These are phyloP conservation scores for Mesoclemmys tuberculata DNA, from an alignment of 2,113 vertebrate species.

Conservation along the genomic window DNA sequence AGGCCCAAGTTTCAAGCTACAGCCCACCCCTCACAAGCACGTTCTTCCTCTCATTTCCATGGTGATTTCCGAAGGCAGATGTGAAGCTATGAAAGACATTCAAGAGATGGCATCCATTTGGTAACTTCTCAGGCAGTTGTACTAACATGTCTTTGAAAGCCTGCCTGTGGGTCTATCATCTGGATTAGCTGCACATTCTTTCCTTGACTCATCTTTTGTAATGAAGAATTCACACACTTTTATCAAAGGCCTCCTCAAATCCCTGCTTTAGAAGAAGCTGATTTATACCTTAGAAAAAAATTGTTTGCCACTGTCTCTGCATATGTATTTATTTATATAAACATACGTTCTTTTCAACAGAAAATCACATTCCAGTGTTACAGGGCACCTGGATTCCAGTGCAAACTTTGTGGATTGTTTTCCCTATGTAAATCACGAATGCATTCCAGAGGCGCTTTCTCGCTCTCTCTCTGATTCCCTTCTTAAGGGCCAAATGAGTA, in stretches of 20 bases:
- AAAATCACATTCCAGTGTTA: background rate
- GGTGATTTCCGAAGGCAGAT: conserved; percentile 1
- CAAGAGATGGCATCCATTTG: conserved; percentile 65
- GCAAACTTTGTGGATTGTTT: conserved; percentile 29
- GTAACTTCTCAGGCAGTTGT: conserved; percentile 69
- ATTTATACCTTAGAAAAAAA: conserved; percentile 61
- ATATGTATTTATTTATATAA: conserved; percentile 23
- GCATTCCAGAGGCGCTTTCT: conserved; percentile 49
- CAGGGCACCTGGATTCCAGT: conserved; percentile 47
- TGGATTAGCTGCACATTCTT: conserved; percentile 72
- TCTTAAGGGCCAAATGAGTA: conserved; percentile 11
- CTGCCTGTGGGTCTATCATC: conserved; percentile 69
- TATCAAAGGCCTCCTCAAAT: conserved; percentile 63
- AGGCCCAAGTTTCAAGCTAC: background rate
- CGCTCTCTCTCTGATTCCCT: conserved; percentile 28
- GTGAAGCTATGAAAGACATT: conserved; percentile 64
- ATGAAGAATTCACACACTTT: conserved; percentile 38
- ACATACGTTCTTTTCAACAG: background rate
- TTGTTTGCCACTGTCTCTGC: conserved; percentile 47
- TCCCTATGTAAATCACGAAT: conserved; percentile 35
- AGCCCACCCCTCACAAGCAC: conserved; percentile 11
- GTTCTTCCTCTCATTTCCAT: conserved; percentile 59
- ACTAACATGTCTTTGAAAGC: conserved; percentile 68
- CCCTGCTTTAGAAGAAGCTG: conserved; percentile 31
- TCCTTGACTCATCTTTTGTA: conserved; percentile 47